Percentiles rank a stretch among this genome's conserved stretches.
These are phyloP conservation scores for Keiferia lycopersicella DNA, from an alignment of 2,888 invertebrate species.

Conservation along the genomic window DNA sequence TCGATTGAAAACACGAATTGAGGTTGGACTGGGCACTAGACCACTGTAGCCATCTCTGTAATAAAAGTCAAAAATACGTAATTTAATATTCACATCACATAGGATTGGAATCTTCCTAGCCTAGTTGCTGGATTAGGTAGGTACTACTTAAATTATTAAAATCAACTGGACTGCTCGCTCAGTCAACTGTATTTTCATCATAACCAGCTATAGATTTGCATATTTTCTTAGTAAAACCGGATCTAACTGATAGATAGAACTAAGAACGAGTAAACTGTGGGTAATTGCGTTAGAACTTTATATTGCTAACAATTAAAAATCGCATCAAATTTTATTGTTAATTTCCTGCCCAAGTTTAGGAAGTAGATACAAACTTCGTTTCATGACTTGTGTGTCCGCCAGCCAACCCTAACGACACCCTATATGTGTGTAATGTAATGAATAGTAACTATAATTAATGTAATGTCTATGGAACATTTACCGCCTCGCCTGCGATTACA, in stretches of 20 bases:
- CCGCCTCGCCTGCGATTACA: neutral
- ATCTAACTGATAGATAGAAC: neutral
- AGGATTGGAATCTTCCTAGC: no score
- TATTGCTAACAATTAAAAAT: neutral
- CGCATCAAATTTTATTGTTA: neutral
- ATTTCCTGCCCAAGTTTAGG: neutral
- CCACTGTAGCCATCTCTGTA: no score
- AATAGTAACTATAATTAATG: neutral
- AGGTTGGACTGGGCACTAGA: no score
- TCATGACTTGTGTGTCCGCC: neutral
- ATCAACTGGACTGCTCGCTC: neutral
- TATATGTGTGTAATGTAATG: neutral
- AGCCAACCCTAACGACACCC: slow-evolving; percentile 17
- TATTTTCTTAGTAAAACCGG: neutral
- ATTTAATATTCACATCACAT: no score
- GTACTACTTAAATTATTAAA: neutral
- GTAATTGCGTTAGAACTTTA: no score
- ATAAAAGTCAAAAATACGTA: no score
- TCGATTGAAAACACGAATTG: no score
- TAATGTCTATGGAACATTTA: slow-evolving; percentile 18
- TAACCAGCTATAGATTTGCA: slow-evolving; percentile 1
- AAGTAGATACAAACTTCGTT: neutral
- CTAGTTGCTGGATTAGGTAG: neutral
- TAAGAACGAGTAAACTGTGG: no score
- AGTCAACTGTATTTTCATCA: slow-evolving; percentile 6